Conservation (phyloP, 2,797 vertebrate genomes). For the Carcharodon carcharias region DNA sequence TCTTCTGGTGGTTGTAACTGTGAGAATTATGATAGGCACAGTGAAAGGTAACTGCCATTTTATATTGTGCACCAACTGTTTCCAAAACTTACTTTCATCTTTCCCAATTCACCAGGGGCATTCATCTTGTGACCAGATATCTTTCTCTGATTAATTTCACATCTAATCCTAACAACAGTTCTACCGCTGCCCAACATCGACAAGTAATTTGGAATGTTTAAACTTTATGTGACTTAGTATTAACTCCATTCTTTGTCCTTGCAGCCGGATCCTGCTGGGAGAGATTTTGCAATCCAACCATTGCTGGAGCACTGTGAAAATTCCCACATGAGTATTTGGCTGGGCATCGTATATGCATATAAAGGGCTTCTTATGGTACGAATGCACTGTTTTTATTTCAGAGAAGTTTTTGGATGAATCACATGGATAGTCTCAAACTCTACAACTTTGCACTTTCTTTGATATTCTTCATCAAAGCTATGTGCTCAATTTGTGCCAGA, state of each 20-base stretch:
- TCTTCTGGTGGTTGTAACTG: neutral
- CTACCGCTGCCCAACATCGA: neutral
- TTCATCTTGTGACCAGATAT: neutral
- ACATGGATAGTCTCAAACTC: neutral
- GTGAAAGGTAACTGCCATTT: neutral
- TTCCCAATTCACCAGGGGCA: neutral
- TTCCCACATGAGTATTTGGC: constrained; percentile 99
- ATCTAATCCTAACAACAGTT: neutral
- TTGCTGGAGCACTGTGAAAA: constrained; percentile 98
- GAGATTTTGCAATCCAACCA: constrained; percentile 93
- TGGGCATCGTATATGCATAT: constrained; percentile 97
- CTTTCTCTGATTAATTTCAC: neutral
- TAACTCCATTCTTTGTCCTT: constrained; percentile 43
- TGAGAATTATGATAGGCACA: neutral
- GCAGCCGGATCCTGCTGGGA: constrained; percentile 91
- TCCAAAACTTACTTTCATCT: neutral
- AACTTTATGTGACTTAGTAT: neutral
- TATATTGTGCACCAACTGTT: neutral
- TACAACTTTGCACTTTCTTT: neutral
- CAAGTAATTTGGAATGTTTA: neutral
- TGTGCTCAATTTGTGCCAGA: neutral
- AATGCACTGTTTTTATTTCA: constrained; percentile 39
- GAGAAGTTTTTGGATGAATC: neutral
- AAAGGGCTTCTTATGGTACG: constrained; percentile 98
- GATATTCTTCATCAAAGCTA: neutral